A percentile compares a stretch with the other conserved stretches of the same genome.
These are phyloP conservation scores for Platysternon megacephalum DNA, from an alignment of 2,113 vertebrate species.

Conservation along the genomic window DNA sequence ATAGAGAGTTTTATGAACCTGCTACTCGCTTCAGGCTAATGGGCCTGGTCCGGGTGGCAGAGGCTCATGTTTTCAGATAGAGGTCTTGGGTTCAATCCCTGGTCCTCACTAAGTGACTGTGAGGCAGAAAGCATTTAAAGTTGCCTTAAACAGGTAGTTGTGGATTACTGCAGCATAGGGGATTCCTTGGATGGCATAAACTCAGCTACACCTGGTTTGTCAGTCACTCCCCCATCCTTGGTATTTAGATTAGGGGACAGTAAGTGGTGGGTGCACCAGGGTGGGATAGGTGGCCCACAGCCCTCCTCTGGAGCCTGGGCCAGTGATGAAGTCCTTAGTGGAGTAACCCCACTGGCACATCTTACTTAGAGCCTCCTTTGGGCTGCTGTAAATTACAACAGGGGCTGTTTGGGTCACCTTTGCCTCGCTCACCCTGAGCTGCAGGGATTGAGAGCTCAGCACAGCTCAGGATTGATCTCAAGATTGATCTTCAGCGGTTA, in stretches of 20 bases:
- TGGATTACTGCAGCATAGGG: neutral
- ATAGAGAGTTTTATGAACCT: neutral
- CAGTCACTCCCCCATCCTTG: neutral
- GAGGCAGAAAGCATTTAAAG: neutral
- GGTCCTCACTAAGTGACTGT: neutral
- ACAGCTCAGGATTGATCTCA: neutral
- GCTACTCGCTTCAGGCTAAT: neutral
- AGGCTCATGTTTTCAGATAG: neutral
- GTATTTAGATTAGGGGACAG: neutral
- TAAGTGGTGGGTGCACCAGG: rapidly evolving
- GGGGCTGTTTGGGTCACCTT: neutral
- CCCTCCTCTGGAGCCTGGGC: neutral
- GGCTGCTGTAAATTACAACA: neutral
- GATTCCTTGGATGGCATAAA: neutral
- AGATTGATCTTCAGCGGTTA: neutral
- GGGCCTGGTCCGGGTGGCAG: neutral
- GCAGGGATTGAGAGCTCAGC: neutral
- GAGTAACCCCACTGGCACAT: neutral
- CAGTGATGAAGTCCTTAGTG: neutral
- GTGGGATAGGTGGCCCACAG: neutral
- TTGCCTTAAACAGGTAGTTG: neutral
- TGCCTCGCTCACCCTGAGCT: neutral
- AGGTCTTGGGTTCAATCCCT: neutral
- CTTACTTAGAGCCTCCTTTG: neutral
- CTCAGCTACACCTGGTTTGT: neutral